Conservation (phyloP, 2,888 invertebrate genomes). For the Apamea monoglypha region DNA sequence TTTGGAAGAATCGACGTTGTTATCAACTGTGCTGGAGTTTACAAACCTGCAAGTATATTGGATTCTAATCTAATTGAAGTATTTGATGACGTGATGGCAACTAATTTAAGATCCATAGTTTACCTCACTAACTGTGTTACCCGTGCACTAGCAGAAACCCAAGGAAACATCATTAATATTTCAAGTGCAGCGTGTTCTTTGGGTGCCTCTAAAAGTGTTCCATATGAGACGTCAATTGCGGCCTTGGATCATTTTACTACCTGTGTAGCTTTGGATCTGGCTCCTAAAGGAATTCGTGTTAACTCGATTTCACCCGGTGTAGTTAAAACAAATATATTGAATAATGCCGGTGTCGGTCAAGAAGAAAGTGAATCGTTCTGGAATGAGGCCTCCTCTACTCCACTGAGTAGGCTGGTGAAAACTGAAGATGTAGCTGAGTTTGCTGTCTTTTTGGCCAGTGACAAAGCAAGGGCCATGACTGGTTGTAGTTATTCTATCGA, state of each 20-base stretch:
- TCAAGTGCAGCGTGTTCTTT: slow-evolving; percentile 65
- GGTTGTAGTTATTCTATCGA: slow-evolving; percentile 70
- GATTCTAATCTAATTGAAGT: slow-evolving; percentile 66
- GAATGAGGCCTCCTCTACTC: slow-evolving; percentile 33
- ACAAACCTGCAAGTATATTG: slow-evolving; percentile 57
- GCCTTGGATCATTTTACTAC: slow-evolving; percentile 94
- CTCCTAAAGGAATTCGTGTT: slow-evolving; percentile 90
- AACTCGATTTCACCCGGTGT: slow-evolving; percentile 94
- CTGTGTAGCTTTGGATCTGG: slow-evolving; percentile 92
- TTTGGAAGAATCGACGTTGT: slow-evolving; percentile 73
- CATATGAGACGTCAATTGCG: slow-evolving; percentile 93
- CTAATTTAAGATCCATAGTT: slow-evolving; percentile 73
- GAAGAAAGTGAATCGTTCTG: slow-evolving; percentile 60
- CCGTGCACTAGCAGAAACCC: slow-evolving; percentile 65
- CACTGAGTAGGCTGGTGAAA: slow-evolving; percentile 65
- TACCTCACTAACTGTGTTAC: slow-evolving; percentile 67
- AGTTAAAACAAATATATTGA: slow-evolving; percentile 81
- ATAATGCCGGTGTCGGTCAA: slow-evolving; percentile 54
- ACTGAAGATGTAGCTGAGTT: slow-evolving; percentile 73
- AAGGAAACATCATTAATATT: slow-evolving; percentile 75
- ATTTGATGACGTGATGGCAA: slow-evolving; percentile 70
- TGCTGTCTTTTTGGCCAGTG: slow-evolving; percentile 73
- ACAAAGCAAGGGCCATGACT: slow-evolving; percentile 76
- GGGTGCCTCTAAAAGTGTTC: slow-evolving; percentile 44
- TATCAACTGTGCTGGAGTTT: slow-evolving; percentile 74